Evolutionary conservation across 2,113 vertebrate species (phyloP).

Genomic region (Aythya baeri): DNA sequence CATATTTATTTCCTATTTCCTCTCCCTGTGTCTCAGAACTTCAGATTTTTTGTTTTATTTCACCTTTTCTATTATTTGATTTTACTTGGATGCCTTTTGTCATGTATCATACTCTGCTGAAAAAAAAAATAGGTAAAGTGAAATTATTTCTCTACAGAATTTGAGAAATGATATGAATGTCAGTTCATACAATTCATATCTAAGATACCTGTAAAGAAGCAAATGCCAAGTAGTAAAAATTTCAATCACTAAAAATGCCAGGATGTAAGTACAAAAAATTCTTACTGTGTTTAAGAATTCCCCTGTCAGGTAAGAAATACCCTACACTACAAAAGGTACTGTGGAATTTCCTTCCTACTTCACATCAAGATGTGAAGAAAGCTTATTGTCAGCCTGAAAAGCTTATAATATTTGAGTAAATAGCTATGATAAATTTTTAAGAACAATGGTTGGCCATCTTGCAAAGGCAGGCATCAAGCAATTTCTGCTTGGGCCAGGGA

Average conservation of each 20-base stretch:
- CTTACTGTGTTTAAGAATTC: neutral
- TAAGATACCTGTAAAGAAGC: neutral
- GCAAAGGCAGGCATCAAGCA: neutral
- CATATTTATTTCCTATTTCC: neutral
- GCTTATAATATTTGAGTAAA: neutral
- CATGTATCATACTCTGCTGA: neutral
- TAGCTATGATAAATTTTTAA: neutral
- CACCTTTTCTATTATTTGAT: neutral
- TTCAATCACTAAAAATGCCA: neutral
- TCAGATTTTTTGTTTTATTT: neutral
- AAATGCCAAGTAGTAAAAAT: conserved; percentile 17
- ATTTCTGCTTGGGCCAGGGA: neutral
- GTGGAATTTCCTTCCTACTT: neutral
- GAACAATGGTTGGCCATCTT: neutral
- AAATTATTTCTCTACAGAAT: neutral
- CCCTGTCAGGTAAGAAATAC: neutral
- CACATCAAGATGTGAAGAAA: neutral
- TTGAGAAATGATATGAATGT: neutral
- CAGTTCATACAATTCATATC: neutral
- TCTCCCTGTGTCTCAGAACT: neutral
- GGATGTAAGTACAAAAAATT: neutral
- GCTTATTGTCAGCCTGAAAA: neutral
- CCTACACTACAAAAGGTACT: neutral
- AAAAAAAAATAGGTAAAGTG: neutral
- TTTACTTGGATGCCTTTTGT: neutral